Conservation (phyloP, 2,113 vertebrate genomes). For the Hucho hucho region DNA sequence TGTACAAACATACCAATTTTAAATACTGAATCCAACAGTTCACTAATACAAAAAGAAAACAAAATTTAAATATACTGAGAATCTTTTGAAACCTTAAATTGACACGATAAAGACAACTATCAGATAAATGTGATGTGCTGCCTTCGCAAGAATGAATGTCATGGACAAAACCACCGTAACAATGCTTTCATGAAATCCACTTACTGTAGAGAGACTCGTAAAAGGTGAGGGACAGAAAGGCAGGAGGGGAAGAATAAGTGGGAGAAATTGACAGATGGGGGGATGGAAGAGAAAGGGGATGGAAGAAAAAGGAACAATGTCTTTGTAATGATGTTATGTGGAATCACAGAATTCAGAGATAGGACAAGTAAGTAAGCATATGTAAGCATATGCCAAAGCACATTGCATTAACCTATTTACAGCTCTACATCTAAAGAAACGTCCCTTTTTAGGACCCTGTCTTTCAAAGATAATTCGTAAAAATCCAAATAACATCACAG, state of each 20-base stretch:
- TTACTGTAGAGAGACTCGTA: background rate
- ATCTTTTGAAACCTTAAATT: background rate
- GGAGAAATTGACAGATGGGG: background rate
- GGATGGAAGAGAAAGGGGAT: no score
- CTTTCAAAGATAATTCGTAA: no score
- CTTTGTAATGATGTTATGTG: no score
- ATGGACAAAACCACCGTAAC: background rate
- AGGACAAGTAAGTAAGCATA: no score
- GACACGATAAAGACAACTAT: background rate
- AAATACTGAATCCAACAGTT: no score
- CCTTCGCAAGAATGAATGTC: background rate
- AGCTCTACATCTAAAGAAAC: background rate
- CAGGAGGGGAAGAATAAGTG: background rate
- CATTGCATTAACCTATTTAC: background rate
- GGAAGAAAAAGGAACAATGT: no score
- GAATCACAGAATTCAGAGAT: background rate
- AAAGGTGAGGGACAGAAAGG: background rate
- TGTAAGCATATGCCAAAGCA: background rate
- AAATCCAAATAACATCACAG: no score
- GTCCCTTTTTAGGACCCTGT: no score
- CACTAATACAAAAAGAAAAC: no score
- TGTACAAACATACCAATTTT: no score
- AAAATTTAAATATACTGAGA: no score
- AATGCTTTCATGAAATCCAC: background rate
- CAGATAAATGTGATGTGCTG: background rate